Base-by-base conservation (phyloP, 2,888 invertebrate species). In the Arrhopalites spinosus region DNA sequence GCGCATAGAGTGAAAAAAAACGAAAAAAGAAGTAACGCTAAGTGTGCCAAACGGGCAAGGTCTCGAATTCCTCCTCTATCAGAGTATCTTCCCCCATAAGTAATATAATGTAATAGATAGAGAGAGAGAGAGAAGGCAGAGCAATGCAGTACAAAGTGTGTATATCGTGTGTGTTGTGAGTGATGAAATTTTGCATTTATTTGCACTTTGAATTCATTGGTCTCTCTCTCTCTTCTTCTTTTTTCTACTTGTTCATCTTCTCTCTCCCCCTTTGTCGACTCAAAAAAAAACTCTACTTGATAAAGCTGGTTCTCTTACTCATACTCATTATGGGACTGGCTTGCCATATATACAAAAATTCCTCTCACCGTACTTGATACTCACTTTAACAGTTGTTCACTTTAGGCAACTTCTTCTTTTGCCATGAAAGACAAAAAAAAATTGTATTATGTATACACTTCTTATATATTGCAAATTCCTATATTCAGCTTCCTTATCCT, bases 1-100 rank as follows among this genome's bases (percentile, higher is more conserved):
- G n/a, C n/a, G n/a, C n/a, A 36, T 36, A 36, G 3, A 11, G 36
- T 36, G 36, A 11, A 36, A 11, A 36, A 11, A 36, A 36, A 11
- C 3, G 36, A 36, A 36, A 36, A 36, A 36, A 36, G 36, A 11
- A 45, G 11, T 11, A 36, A 25, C 20, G 47, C 53, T 63, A 74
- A 70, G 30, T 75, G 63, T 75, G 69, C 74, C 74, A 75, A 75
- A 75, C 69, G 74, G 74, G 70, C 74, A 75, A 75, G 74, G 74
- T 75, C 69, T 69, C 63, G 64, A 25, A 75, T 61, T 69, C 61
- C 74, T 67, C n/a, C 23, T 23, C 43, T 67, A n/a, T 17, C 25
- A 43, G 23, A 36, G 36, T 20, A 29, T 27, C 27, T 11, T 59
- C 13, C n/a, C 20, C 13, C 27, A 59, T 2, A 27, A 20, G 20